Evolutionary conservation across 2,797 vertebrate species (phyloP).

Genomic region (Bufotes viridis): DNA sequence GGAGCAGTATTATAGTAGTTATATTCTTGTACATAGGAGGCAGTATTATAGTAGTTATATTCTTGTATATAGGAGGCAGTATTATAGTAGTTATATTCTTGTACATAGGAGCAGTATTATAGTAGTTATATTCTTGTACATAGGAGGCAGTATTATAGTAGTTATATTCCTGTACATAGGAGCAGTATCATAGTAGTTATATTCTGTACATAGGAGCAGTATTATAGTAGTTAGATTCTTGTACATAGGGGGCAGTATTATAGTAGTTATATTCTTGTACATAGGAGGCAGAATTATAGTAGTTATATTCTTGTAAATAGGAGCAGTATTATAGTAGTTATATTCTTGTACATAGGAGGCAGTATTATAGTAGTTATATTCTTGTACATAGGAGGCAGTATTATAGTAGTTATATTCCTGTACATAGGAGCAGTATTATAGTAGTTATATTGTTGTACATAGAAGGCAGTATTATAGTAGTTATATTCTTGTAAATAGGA

Average conservation of each 20-base stretch:
- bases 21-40: not conserved
- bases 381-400: constrained; percentile 1
- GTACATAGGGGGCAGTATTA: constrained; percentile 8
- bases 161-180: constrained; percentile 5
- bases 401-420: constrained; percentile 19
- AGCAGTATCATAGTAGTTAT: no score
- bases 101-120: constrained; percentile 9
- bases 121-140: constrained; percentile 16
- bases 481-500: constrained; percentile 11
- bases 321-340: not conserved
- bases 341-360: not conserved
- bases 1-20: constrained; percentile 6
- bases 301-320: not conserved
- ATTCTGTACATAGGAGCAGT: not conserved
- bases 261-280: constrained; percentile 18
- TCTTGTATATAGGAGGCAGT: not conserved
- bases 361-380: constrained; percentile 27
- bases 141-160: constrained; percentile 17
- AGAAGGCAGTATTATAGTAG: not conserved
- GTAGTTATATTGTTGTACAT: no score
- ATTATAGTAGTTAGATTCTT: constrained; percentile 10
- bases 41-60: constrained; percentile 6
- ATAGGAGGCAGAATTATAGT: constrained; percentile 14
- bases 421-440: no score
- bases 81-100: constrained; percentile 11